A percentile compares a stretch with the other conserved stretches of the same genome.
Evolutionary conservation across 1,140 invertebrate genomes (phyloP).

Genomic region (Eriocheir sinensis): DNA sequence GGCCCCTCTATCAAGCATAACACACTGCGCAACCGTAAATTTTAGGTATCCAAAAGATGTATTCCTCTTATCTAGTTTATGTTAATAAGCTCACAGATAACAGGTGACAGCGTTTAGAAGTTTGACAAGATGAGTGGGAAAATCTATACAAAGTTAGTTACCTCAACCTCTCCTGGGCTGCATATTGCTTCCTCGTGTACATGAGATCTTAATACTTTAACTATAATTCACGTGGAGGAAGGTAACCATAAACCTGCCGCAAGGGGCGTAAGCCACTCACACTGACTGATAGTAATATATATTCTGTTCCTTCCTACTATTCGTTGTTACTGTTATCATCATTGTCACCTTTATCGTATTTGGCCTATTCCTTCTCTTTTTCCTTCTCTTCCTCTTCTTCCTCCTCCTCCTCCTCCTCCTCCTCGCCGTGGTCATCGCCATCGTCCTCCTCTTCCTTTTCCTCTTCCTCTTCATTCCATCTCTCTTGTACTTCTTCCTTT

Average conservation of each 20-base stretch:
- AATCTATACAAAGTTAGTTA: not conserved
- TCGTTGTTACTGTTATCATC: too few species aligned
- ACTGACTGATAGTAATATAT: too few species aligned
- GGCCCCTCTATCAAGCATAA: too few species aligned
- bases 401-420: not conserved
- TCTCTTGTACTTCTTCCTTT: not conserved
- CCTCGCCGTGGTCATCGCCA: not conserved
- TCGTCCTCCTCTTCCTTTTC: not conserved
- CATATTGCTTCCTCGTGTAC: not conserved
- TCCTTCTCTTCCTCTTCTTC: not conserved
- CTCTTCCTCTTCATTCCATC: not conserved
- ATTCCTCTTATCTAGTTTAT: not conserved
- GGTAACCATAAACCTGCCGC: too few species aligned
- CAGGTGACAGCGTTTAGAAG: not conserved
- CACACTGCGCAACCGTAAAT: too few species aligned
- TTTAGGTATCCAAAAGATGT: not conserved
- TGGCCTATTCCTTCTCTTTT: not conserved
- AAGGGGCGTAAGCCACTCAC: too few species aligned
- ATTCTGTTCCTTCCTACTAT: too few species aligned
- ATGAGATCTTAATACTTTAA: too few species aligned
- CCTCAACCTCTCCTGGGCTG: not conserved
- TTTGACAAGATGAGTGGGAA: not conserved
- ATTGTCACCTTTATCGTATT: not conserved
- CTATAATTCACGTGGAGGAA: too few species aligned
- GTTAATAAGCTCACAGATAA: not conserved